Conservation (phyloP, 2,888 invertebrate genomes). For the Leistus spinibarbis region DNA sequence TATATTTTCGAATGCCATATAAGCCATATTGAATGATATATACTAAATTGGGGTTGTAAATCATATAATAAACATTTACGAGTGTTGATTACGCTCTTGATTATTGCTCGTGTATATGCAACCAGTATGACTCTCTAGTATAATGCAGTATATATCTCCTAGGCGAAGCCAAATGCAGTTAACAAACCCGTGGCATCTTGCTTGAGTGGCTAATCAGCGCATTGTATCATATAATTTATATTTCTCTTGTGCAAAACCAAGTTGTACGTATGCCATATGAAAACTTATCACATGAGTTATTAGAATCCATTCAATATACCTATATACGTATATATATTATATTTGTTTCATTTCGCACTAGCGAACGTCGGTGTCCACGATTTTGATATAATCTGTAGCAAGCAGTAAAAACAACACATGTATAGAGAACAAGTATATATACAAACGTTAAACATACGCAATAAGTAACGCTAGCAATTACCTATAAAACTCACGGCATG, state of each 20-base stretch:
- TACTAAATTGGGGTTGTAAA: too few species aligned
- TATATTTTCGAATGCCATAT: too few species aligned
- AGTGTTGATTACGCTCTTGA: too few species aligned
- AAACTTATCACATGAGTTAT: background rate
- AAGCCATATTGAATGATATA: too few species aligned
- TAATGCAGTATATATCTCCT: background rate
- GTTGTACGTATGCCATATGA: background rate
- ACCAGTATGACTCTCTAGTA: background rate
- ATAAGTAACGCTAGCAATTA: background rate
- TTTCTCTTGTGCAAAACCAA: background rate
- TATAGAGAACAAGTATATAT: background rate
- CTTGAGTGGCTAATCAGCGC: background rate
- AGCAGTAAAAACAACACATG: background rate
- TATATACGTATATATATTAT: background rate
- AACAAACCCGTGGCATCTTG: background rate
- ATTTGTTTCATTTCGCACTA: conserved; percentile 12
- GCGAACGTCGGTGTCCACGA: conserved; percentile 13
- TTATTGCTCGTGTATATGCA: too few species aligned
- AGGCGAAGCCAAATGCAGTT: background rate
- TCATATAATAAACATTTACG: too few species aligned
- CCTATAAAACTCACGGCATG: conserved; percentile 20
- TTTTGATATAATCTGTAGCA: conserved; percentile 15
- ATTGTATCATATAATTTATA: background rate
- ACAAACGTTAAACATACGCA: background rate
- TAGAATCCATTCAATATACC: background rate